Evolutionary conservation across 2,888 invertebrate species (phyloP), one percentile per base, ranked within the genome.

Genomic region (Sphinx pinastri): DNA sequence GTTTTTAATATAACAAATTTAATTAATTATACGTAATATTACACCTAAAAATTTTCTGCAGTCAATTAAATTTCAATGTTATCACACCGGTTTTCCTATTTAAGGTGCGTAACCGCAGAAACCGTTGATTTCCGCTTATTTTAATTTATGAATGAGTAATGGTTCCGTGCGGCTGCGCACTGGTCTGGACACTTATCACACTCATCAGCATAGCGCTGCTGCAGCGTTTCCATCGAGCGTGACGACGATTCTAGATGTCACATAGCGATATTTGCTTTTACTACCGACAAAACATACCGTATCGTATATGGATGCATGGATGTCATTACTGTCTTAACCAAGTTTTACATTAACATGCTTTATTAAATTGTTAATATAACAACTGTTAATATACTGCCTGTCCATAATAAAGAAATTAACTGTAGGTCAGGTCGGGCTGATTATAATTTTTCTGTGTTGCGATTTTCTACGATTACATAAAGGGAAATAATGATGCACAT

Each of bases 201-300:
- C 83, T 84, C 84, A 87, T 82, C 84, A 83, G 75, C 79, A 63
- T 49, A 47, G 47, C 63, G 12, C 63, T 79, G 72, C 63, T 76
- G 74, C 76, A 73, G 74, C 73, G 54, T 16, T 12, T 1, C 79
- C 79, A 80, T 84, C 76, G 77, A 80, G 86, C 92, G 85, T 91
- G 87, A 88, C 90, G 84, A 12, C 54, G 16, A 16, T 19, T 63
- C 82, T 82, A 89, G 88, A 89, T 91, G 86, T 87, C 83, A 84
- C 84, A 57, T 14, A 19, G 49, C 16, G 47, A 63, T 63, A 63
- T 25, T 47, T 19, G 49, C 63, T 19, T 16, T 13, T 19, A 63
- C 12, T 49, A 49, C 19, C 47, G 13, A 19, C 45, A 16, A 12
- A 47, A 38, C 59, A 45, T 2, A 1, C n/a, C 54, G 7, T 8